These are phyloP conservation scores for Lymantria dispar DNA, from an alignment of 2,888 invertebrate species.

Conservation along the genomic window DNA sequence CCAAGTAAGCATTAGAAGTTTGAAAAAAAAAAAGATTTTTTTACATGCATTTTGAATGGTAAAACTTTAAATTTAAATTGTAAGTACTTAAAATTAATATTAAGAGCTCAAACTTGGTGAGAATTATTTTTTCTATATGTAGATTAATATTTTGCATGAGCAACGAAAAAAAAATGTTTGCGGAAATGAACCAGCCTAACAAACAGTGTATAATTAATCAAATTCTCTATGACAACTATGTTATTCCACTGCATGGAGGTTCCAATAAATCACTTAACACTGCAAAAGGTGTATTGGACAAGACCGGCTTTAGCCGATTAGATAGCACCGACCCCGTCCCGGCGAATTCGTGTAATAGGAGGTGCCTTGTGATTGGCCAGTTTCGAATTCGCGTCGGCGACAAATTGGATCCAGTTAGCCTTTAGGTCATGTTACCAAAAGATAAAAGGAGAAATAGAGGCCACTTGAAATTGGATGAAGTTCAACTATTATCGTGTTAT, in stretches of 20 bases:
- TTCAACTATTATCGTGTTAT: slow-evolving; percentile 20
- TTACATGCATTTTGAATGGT: no score
- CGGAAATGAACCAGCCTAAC: no score
- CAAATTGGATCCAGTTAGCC: slow-evolving; percentile 74
- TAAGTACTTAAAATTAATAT: no score
- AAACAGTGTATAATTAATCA: no score
- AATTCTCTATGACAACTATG: not conserved
- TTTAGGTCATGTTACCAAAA: slow-evolving; percentile 54
- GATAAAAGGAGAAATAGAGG: slow-evolving; percentile 36
- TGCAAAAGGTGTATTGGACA: slow-evolving; percentile 65
- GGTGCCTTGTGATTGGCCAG: slow-evolving; percentile 68
- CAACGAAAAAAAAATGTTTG: no score
- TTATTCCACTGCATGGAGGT: not conserved
- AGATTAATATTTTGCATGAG: no score
- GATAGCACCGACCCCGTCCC: slow-evolving; percentile 49
- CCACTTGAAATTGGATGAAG: slow-evolving; percentile 27
- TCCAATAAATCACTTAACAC: slow-evolving; percentile 53
- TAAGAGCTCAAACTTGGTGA: no score
- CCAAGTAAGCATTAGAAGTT: no score
- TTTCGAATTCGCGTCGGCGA: slow-evolving; percentile 63
- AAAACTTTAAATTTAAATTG: no score
- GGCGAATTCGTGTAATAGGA: slow-evolving; percentile 60
- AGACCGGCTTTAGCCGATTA: slow-evolving; percentile 66
- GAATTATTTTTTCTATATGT: no score
- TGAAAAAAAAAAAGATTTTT: no score